These are phyloP conservation scores for Timema cristinae DNA, from an alignment of 2,888 invertebrate species.

Conservation along the genomic window DNA sequence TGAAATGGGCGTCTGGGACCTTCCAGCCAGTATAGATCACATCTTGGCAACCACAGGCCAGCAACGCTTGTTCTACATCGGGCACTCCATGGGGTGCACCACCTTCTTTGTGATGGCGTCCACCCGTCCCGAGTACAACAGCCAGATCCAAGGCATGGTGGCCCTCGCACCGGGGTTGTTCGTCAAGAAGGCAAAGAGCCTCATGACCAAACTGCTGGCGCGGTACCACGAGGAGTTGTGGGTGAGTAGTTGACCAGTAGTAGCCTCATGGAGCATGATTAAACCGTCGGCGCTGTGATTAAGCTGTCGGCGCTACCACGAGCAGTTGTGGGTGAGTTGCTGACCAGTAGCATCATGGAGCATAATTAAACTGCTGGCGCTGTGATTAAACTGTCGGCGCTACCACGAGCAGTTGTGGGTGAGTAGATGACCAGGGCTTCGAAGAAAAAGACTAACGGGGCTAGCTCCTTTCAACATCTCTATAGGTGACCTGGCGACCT, in stretches of 20 bases:
- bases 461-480: too few relatives aligned
- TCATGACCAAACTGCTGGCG: background rate
- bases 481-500: too few relatives aligned
- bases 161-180: background rate
- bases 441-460: too few relatives aligned
- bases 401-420: too few relatives aligned
- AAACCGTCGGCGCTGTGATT: too few relatives aligned
- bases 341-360: too few relatives aligned
- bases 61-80: background rate
- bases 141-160: background rate
- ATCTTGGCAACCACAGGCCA: background rate
- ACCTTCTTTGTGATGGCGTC: background rate
- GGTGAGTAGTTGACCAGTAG: background rate
- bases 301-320: too few relatives aligned
- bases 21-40: background rate
- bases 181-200: background rate
- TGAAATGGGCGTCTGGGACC: conserved; percentile 10
- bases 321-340: too few relatives aligned
- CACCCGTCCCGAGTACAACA: background rate
- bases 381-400: too few relatives aligned
- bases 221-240: background rate
- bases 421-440: too few relatives aligned
- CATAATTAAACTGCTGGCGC: too few relatives aligned
- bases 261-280: too few relatives aligned
- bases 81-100: conserved; percentile 5